phyloP scores from a whole-genome alignment of 2,888 invertebrate species.

The Arctia plantaginis region DNA sequence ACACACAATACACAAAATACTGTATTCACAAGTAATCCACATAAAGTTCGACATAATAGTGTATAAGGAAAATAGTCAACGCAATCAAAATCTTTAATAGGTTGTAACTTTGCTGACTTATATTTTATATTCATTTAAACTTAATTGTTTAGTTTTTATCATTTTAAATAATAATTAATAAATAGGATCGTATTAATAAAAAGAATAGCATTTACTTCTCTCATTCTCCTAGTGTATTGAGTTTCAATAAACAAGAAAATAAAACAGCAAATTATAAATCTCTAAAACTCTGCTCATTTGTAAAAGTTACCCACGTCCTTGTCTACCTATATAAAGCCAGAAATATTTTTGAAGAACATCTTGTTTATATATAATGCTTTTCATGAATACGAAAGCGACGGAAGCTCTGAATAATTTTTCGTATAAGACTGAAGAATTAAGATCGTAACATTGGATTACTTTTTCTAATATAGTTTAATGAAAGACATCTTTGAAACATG shows the following conservation, averaged over 20 bases:
- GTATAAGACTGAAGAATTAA: constrained; percentile 42
- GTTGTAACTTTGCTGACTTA: no score
- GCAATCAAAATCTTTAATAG: background rate
- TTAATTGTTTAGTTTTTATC: no score
- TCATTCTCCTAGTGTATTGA: background rate
- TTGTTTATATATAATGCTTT: constrained; percentile 41
- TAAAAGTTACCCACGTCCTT: constrained; percentile 24
- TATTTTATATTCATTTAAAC: no score
- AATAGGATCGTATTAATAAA: no score
- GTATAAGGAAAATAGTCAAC: background rate
- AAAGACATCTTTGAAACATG: constrained; percentile 20
- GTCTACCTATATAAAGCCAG: background rate
- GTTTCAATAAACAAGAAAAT: background rate
- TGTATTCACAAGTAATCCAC: no score
- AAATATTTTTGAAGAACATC: constrained; percentile 1
- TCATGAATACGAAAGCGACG: constrained; percentile 46
- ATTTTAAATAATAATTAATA: no score
- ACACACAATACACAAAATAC: no score
- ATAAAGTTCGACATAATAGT: no score
- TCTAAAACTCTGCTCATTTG: constrained; percentile 1
- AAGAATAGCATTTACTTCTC: no score
- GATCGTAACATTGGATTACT: constrained; percentile 33
- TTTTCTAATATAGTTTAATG: constrained; percentile 18
- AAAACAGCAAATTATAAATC: background rate
- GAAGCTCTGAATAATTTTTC: constrained; percentile 39